phyloP scores from a whole-genome alignment of 2,113 vertebrate species.

The Merops nubicus region DNA sequence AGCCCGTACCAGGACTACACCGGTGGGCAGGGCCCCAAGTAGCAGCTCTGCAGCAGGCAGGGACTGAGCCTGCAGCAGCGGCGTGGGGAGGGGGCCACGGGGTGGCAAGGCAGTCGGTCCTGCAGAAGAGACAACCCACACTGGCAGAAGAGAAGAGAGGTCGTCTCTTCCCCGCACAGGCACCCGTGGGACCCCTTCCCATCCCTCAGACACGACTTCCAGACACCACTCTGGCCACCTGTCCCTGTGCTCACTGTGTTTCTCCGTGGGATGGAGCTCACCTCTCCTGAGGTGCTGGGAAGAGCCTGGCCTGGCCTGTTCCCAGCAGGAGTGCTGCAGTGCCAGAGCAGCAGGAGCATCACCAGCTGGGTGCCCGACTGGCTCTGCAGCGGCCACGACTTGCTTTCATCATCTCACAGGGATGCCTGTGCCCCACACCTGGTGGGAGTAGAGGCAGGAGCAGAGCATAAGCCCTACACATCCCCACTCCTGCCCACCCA shows the following conservation, averaged over 20 bases:
- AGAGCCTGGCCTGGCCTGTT: not conserved
- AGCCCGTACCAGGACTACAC: constrained; percentile 66
- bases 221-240: not conserved
- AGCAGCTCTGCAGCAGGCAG: not conserved
- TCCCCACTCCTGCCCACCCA: not conserved
- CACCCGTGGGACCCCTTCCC: not conserved
- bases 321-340: constrained; percentile 1
- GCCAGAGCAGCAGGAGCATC: not conserved
- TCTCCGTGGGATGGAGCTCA: not conserved
- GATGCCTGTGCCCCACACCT: not conserved
- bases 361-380: not conserved
- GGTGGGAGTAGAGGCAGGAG: not conserved
- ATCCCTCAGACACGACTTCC: not conserved
- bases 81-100: not conserved
- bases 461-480: not conserved
- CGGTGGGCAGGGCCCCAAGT: constrained; percentile 53
- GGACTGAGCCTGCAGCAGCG: not conserved
- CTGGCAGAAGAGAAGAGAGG: not conserved
- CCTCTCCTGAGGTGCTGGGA: not conserved
- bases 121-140: not conserved
- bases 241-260: not conserved
- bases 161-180: not conserved
- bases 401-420: not conserved
- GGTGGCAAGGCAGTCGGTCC: not conserved
- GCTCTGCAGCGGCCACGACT: not conserved